Evolutionary conservation across 2,888 invertebrate genomes (phyloP).

Genomic region (Amiota communis): DNA sequence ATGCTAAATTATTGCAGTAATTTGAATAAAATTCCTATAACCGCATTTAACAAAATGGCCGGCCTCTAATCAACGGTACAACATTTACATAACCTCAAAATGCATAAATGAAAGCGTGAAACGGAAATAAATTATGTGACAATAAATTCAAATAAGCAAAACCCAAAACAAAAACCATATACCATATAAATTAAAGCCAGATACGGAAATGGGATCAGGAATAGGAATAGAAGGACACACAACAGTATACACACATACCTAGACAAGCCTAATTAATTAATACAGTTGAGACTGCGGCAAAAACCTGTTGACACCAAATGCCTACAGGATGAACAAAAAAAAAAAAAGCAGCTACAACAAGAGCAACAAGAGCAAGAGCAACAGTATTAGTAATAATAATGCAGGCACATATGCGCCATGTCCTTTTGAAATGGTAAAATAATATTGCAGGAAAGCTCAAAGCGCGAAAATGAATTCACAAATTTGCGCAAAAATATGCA

Average conservation of each 20-base stretch:
- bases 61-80: no score
- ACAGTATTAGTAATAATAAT: neutral
- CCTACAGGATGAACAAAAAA: neutral
- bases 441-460: neutral
- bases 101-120: no score
- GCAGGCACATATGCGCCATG: neutral
- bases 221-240: neutral
- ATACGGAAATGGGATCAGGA: neutral
- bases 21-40: neutral
- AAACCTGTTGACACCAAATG: conserved; percentile 58
- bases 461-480: conserved; percentile 42
- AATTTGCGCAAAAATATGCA: conserved; percentile 18
- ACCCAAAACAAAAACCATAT: neutral
- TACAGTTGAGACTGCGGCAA: conserved; percentile 27
- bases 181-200: neutral
- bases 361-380: conserved; percentile 9
- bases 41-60: no score
- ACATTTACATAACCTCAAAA: no score
- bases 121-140: neutral
- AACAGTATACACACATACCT: no score
- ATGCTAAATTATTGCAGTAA: neutral
- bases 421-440: neutral
- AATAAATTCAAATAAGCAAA: conserved; percentile 1
- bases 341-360: no score
- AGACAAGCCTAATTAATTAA: conserved; percentile 37